Evolutionary conservation across 2,888 invertebrate genomes (phyloP).

Genomic region (Pseudolycoriella hygida): DNA sequence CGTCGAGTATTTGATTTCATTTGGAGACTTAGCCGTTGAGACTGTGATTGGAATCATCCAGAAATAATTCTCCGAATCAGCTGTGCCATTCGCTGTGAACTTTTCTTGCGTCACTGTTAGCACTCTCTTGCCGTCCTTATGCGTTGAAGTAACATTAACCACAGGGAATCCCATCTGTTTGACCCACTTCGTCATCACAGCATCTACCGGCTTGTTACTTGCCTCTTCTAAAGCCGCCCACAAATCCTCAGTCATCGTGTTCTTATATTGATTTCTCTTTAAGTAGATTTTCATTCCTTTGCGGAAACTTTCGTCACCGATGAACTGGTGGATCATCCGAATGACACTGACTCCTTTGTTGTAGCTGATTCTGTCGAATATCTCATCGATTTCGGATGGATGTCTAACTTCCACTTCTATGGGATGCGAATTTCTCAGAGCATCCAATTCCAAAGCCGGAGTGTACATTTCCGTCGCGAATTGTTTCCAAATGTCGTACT

Average conservation of each 20-base stretch:
- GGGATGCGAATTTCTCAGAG: constrained; percentile 82
- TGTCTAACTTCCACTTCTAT: constrained; percentile 91
- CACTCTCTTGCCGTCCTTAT: constrained; percentile 42
- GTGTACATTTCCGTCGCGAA: constrained; percentile 82
- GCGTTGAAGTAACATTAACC: constrained; percentile 41
- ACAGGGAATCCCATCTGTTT: constrained; percentile 90
- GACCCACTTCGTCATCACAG: constrained; percentile 94
- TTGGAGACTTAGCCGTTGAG: constrained; percentile 54
- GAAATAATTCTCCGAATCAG: constrained; percentile 34
- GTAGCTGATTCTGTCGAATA: constrained; percentile 95
- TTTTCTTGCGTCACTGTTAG: constrained; percentile 66
- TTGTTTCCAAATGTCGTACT: constrained; percentile 94
- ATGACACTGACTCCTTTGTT: constrained; percentile 90
- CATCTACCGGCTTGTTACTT: constrained; percentile 74
- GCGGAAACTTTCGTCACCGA: constrained; percentile 82
- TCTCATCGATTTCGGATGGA: constrained; percentile 91
- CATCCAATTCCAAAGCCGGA: constrained; percentile 70
- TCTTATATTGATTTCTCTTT: constrained; percentile 71
- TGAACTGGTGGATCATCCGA: constrained; percentile 83
- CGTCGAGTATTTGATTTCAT: constrained; percentile 38
- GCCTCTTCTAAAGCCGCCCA: constrained; percentile 82
- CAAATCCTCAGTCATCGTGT: constrained; percentile 84
- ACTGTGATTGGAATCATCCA: constrained; percentile 88
- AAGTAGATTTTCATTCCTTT: constrained; percentile 86
- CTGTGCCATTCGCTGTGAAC: constrained; percentile 70